Conservation (phyloP, 2,113 vertebrate genomes). For the Pterocles burchelli region DNA sequence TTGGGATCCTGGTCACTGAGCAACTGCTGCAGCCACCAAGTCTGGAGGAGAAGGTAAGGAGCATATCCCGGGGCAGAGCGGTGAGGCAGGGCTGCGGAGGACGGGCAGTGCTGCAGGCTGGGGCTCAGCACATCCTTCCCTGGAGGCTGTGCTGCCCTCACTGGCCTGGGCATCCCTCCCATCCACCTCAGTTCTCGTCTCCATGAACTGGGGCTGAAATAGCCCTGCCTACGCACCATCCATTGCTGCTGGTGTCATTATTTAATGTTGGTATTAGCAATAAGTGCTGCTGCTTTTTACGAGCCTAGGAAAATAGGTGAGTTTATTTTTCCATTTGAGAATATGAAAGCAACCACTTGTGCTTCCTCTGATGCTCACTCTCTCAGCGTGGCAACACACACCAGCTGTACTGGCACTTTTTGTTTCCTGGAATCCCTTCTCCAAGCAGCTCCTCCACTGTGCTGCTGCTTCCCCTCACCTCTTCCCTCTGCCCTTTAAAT, state of each 20-base stretch:
- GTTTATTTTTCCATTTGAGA: constrained; percentile 9
- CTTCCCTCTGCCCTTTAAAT: background rate
- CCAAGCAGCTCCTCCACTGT: background rate
- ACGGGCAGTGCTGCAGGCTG: background rate
- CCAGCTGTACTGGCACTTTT: background rate
- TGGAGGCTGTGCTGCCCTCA: background rate
- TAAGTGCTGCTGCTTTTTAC: background rate
- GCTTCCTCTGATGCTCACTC: background rate
- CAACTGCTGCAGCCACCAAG: background rate
- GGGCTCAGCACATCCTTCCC: background rate
- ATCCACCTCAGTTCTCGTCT: background rate
- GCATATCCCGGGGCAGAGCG: accelerated
- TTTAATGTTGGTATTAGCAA: background rate
- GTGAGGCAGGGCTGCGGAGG: background rate
- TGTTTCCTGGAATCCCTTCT: background rate
- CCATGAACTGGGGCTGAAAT: background rate
- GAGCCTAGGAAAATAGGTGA: background rate
- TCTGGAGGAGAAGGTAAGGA: constrained; percentile 47
- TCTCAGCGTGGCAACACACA: background rate
- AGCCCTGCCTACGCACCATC: background rate
- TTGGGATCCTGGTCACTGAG: constrained; percentile 52
- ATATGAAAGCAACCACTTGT: background rate
- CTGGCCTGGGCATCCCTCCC: background rate
- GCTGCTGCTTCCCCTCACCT: background rate
- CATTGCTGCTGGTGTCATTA: accelerated